A percentile compares a stretch with the other conserved stretches of the same genome.
Evolutionary conservation across 23 tunicate genomes (phyloP).

Genomic region (Trididemnum nubilum): DNA sequence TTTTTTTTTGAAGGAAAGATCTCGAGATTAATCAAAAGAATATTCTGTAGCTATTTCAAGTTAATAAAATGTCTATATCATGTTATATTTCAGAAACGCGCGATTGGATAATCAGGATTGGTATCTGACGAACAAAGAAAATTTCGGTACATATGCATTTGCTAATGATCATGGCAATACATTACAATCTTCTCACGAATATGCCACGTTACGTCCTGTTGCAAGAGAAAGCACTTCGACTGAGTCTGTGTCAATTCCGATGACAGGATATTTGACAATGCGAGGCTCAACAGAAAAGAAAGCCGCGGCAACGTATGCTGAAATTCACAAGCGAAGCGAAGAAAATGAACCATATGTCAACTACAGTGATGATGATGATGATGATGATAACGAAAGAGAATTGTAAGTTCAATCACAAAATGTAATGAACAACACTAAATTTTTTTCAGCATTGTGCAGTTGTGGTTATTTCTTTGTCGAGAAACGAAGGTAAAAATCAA

Average conservation of each 20-base stretch:
- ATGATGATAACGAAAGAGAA: not conserved
- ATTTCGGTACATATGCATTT: not conserved
- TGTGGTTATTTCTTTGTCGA: not conserved
- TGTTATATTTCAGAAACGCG: too few species aligned
- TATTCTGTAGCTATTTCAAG: too few species aligned
- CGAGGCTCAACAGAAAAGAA: not conserved
- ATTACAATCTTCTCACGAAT: not conserved
- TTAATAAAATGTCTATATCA: too few species aligned
- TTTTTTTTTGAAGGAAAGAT: too few species aligned
- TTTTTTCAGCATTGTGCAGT: not conserved
- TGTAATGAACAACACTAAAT: not conserved
- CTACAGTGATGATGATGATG: not conserved
- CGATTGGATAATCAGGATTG: too few species aligned
- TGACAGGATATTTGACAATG: not conserved
- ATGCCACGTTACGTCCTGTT: not conserved
- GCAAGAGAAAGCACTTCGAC: not conserved
- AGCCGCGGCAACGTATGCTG: not conserved
- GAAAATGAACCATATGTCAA: not conserved
- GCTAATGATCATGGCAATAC: not conserved
- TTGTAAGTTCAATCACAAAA: not conserved
- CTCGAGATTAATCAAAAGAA: too few species aligned
- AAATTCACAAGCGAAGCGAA: too few species aligned
- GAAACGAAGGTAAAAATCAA: too few species aligned
- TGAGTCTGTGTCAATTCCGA: not conserved
- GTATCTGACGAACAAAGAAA: too few species aligned